Evolutionary conservation across 2,797 vertebrate species (phyloP), one percentile per base, ranked within the genome.

Genomic region (Anguilla pacifica): DNA sequence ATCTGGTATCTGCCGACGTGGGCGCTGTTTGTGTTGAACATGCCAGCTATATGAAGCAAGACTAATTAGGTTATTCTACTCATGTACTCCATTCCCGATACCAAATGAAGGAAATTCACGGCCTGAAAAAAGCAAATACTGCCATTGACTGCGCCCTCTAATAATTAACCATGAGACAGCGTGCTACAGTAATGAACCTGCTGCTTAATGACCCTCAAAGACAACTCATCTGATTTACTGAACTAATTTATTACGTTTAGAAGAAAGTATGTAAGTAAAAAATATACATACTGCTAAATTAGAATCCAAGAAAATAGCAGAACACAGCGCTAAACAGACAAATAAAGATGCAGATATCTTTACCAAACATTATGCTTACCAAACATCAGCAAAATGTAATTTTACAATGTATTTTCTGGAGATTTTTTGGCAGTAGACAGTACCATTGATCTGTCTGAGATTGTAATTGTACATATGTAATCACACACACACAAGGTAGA

Each of bases 161-260:
- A 81, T 85, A 57, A 88, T 88, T 85, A 88, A 85, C 83, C 43
- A 46, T 39, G 86, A 51, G 49, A 13, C 86, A 55, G 74, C 51
- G 43, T n/a, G 49, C 13, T 53, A 28, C 46, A 28, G 70, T 19
- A 3, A 53, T 72, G 28, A 31, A 4, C 35, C 84, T 67, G 59
- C 59, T 13, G 57, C 19, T 25, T 22, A 49, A 49, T 59, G 22
- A 64, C 83, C 83, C 53, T 84, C 53, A 84, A 28, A 84, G 53
- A 57, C 49, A 55, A 46, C 19, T 83, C 15, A 46, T 81, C 77
- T 49, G 39, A 17, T 81, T 81, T 25, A 81, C 39, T 39, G 13
- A 5, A 46, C 77, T 46, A 49, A 49, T 43, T 13, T 49, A 49
- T 49, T 22, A 81, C 72, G 0, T 77, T 77, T 77, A 35, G 13